phyloP scores from a whole-genome alignment of 2,888 invertebrate genomes.

The Hanleya hanleyi region DNA sequence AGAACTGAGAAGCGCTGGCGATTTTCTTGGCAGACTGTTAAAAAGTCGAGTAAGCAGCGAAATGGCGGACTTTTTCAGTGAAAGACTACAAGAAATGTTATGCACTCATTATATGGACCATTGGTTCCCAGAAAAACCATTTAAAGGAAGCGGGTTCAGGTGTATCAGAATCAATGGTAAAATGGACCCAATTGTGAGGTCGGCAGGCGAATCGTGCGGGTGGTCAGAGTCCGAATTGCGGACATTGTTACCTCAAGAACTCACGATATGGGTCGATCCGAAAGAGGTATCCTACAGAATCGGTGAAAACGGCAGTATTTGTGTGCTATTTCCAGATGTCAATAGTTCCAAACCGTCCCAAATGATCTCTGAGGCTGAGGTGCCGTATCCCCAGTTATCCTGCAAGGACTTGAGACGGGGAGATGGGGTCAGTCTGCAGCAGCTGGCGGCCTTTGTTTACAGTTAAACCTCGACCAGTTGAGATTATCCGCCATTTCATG shows the following conservation, averaged over 20 bases:
- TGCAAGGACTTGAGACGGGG: conserved; percentile 1
- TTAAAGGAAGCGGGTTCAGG: conserved; percentile 83
- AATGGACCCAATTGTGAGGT: conserved; percentile 81
- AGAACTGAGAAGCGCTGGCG: conserved; percentile 66
- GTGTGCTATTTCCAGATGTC: conserved; percentile 75
- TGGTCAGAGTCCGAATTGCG: conserved; percentile 75
- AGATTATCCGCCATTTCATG: conserved; percentile 1
- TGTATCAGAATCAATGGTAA: conserved; percentile 83
- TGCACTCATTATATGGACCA: conserved; percentile 79
- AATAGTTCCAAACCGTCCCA: conserved; percentile 1
- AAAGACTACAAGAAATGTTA: conserved; percentile 48
- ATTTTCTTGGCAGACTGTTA: conserved; percentile 57
- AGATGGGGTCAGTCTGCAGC: conserved; percentile 16
- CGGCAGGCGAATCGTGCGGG: conserved; percentile 80
- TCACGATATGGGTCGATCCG: conserved; percentile 86
- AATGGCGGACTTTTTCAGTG: conserved; percentile 47
- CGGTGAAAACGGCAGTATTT: conserved; percentile 80
- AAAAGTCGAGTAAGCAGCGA: conserved; percentile 43
- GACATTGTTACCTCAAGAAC: conserved; percentile 79
- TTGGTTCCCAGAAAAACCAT: conserved; percentile 84
- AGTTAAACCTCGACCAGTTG: conserved; percentile 27
- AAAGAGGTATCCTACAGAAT: conserved; percentile 82
- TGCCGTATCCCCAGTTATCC: not conserved
- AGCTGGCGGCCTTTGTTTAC: conserved; percentile 44
- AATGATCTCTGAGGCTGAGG: not conserved